Evolutionary conservation across 2,888 invertebrate genomes (phyloP), one percentile per base, ranked within the genome.

Genomic region (Lacanobia wlatinum): DNA sequence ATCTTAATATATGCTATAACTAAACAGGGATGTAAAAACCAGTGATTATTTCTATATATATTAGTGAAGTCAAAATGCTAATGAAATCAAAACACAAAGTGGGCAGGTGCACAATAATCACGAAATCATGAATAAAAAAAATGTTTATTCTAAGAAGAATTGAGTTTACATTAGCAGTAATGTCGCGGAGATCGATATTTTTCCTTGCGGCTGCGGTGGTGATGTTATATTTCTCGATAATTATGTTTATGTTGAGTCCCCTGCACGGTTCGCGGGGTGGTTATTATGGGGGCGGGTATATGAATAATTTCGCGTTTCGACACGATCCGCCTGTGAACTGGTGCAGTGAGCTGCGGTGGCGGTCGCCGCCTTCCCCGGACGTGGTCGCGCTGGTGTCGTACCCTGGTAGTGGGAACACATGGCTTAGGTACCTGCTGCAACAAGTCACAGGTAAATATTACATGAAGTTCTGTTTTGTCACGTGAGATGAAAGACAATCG

Each of bases 371-470:
- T 14, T 94, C 96, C 1, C 77, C 87, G 0, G 85, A 92, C 16
- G 94, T 97, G 12, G 96, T 97, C 0, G 98, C 98, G 1, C 93
- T 98, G 48, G 98, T 97, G 0, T 98, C 98, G 0, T 98, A 97
- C 91, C 98, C 98, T 8, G 98, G 98, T n/a, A 98, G 98, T 89
- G 98, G 98, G 0, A 98, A 98, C 89, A 98, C 98, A 34, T 98
- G 98, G 98, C 92, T 98, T 21, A 93, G 98, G 71, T 98, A 98
- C 90, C 92, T 98, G 56, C 91, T 98, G 60, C 98, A 98, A 90
- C 98, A 98, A 92, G 97, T 97, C 43, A 98, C 98, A 89, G 98
- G 98, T 97, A 84, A 61, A 63, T 55, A 60, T 10, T 70, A n/a
- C 34, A 23, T 16, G 8, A 34, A 23, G 1, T 62, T 56, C 12